Evolutionary conservation across 2,888 invertebrate genomes (phyloP), one percentile per base, ranked within the genome.

Genomic region (Nemotelus pantherinus): DNA sequence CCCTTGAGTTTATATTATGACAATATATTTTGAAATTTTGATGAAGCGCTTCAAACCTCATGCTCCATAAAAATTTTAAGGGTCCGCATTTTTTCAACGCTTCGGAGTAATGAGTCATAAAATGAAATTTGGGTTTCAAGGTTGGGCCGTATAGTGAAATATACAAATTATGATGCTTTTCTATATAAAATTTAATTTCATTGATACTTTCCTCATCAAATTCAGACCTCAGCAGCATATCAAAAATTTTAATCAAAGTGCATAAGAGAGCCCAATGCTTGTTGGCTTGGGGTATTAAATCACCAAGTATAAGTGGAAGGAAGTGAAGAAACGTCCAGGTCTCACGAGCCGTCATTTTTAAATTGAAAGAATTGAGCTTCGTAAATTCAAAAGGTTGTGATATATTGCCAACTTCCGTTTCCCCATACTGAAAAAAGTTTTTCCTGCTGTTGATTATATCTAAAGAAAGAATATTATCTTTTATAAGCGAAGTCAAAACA

Each of bases 261-360:
- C 74, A 53, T 50, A 80, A 76, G 39, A 79, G 45, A 55, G 63
- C 47, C 80, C 80, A 79, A 68, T 76, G 65, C 58, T 77, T 75
- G 25, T 77, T 79, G 7, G 72, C 45, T 6, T 3, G n/a, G 25
- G 79, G 78, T 74, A 80, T 55, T 39, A 80, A 65, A 74, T 80
- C 80, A 55, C 80, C 79, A 3, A 74, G 55, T 72, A 72, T 79
- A 3, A 79, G n/a, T 63, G 77, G 76, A 47, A 79, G 67, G 48
- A 78, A 78, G 65, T 78, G 71, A 6, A 55, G 7, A 80, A 80
- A 80, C 41, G 74, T 77, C 41, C 70, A 60, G 68, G 77, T 79
- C 76, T 81, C 80, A 3, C 80, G 79, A 4, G 81, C 80, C 7
- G 81, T 78, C 80, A 82, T 80, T 77, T 78, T 78, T 10, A 82